phyloP scores from a whole-genome alignment of 1,140 invertebrate genomes.

The Drosophila setifemur region DNA sequence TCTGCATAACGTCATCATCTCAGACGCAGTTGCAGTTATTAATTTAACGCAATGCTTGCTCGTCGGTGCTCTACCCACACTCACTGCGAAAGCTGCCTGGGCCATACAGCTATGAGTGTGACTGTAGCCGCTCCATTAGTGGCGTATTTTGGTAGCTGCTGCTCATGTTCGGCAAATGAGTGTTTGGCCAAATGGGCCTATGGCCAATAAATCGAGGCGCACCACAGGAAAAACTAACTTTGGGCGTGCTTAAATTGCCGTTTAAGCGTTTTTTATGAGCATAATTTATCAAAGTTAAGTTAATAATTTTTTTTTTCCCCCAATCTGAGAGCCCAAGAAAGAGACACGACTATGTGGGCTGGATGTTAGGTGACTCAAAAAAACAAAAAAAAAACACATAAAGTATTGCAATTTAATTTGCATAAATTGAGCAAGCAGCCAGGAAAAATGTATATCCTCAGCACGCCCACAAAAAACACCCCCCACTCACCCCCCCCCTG shows the following conservation, averaged over 20 bases:
- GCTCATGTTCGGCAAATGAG: slow-evolving; percentile 64
- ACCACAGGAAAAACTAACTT: slow-evolving; percentile 50
- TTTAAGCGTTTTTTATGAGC: slow-evolving; percentile 79
- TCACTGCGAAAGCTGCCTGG: slow-evolving; percentile 22
- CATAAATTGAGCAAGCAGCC: slow-evolving; percentile 68
- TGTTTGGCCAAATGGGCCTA: slow-evolving; percentile 65
- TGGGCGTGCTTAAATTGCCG: slow-evolving; percentile 79
- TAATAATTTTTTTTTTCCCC: slow-evolving; percentile 61
- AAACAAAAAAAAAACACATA: slow-evolving; percentile 54
- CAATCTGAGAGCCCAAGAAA: not conserved
- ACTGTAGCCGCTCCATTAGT: slow-evolving; percentile 32
- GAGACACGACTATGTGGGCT: slow-evolving; percentile 24
- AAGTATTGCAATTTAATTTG: slow-evolving; percentile 80
- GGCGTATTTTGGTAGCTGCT: slow-evolving; percentile 69
- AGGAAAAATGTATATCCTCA: too few relatives aligned
- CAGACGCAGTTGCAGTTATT: slow-evolving; percentile 56
- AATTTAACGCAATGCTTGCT: slow-evolving; percentile 68
- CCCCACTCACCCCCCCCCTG: slow-evolving; percentile 3
- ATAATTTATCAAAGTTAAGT: slow-evolving; percentile 78
- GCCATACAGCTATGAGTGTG: slow-evolving; percentile 35
- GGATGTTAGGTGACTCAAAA: slow-evolving; percentile 58
- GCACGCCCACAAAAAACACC: slow-evolving; percentile 3
- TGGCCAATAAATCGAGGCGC: slow-evolving; percentile 67
- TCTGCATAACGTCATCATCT: slow-evolving; percentile 2
- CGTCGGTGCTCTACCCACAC: not conserved